Base-by-base conservation (phyloP, 2,797 vertebrate species). In the Pangasius macronema region DNA sequence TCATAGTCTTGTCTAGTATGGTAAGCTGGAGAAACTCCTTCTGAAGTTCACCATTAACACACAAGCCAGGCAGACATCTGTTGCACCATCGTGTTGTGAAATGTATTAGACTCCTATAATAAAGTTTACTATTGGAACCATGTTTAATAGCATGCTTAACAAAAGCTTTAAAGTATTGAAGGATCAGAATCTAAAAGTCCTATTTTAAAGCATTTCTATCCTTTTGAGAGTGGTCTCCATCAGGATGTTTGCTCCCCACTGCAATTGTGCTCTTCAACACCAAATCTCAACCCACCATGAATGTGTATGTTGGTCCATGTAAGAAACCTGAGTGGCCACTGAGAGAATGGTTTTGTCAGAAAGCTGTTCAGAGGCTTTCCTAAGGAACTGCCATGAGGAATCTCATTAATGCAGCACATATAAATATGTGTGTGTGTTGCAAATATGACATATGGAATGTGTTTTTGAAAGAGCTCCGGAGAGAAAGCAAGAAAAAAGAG, bases 291-390 rank as follows among this genome's bases (percentile, higher is more conserved):
- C 1, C 6, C 39, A 49, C 24, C 36, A 18, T 46, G 57, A n/a
- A 65, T 65, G 3, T 46, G 7, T 13, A 46, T 46, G 39, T 30
- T 65, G 80, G 65, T 82, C 14, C 14, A 65, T 82, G 27, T 3
- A 16, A 82, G 80, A 82, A 82, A 82, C 36, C 57, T 42, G 16
- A 82, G 80, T 9, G 27, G 81, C 59, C 8, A n/a, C 55, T 81
- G 10, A 79, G 30, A 46, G 39, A 46, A 82, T n/a, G 24, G 2
- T 65, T 82, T 63, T 42, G 79, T n/a, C 61, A 63, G 42, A 65
- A 67, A 65, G 14, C 39, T 63, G 22, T 63, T 63, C 33, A 5
- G 39, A 49, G 79, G 18, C 11, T n/a, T 63, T 82, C 24, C 8
- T 20, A 30, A 30, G 57, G 22, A 61, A 61, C 55, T 61, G 36